A percentile compares a stretch with the other conserved stretches of the same genome.
phyloP scores from a whole-genome alignment of 2,797 vertebrate genomes.

The Melopsittacus undulatus region DNA sequence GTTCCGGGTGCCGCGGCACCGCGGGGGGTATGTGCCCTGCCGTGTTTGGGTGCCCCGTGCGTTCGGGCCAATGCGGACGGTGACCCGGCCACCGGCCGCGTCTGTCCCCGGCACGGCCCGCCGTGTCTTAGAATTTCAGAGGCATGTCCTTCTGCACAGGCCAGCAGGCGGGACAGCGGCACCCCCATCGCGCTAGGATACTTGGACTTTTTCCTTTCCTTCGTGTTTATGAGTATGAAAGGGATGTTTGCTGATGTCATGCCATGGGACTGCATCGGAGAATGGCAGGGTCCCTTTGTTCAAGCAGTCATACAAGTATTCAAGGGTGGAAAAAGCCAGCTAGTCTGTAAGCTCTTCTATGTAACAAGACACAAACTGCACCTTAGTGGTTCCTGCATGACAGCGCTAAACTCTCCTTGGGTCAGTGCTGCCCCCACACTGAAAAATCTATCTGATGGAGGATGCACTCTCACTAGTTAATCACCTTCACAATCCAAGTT shows the following conservation, averaged over 20 bases:
- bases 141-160: not conserved
- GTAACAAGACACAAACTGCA: not conserved
- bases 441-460: not conserved
- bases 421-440: not conserved
- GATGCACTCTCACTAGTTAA: rapidly evolving
- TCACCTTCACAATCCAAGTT: rapidly evolving
- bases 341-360: rapidly evolving
- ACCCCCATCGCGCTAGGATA: rapidly evolving
- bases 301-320: rapidly evolving
- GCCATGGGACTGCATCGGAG: rapidly evolving
- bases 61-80: not conserved
- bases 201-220: rapidly evolving
- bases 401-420: rapidly evolving
- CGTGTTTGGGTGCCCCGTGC: no score
- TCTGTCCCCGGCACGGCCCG: not conserved
- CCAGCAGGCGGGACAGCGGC: rapidly evolving
- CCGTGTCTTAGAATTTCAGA: not conserved
- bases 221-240: not conserved
- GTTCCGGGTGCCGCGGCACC: not conserved
- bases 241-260: not conserved
- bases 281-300: not conserved
- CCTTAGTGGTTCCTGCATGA: rapidly evolving
- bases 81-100: not conserved
- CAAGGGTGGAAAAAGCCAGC: not conserved
- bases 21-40: not conserved